Evolutionary conservation across 2,113 vertebrate species (phyloP), one percentile per base, ranked within the genome.

Genomic region (Notothenia rossii): DNA sequence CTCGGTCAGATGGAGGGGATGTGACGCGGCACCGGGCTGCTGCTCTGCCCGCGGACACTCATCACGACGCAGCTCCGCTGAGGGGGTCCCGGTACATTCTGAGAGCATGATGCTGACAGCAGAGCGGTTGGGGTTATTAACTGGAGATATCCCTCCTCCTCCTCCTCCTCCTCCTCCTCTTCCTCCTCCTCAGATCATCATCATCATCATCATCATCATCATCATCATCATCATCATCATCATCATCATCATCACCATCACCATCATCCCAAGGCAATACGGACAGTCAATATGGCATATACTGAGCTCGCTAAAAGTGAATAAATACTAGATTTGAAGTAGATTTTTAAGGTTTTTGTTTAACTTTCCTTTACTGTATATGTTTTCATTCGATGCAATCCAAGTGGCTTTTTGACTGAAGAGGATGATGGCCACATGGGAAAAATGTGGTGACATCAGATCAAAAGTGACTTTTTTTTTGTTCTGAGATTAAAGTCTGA

Each of bases 81-180:
- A 55, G 49, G 20, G 62, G 59, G 58, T 79, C 79, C 84, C 74
- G 84, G 72, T 3, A 13, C 79, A 46, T 50, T 69, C 50, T 74
- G 82, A 64, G 67, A 82, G 63, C 73, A 82, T 75, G 78, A 53
- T 60, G 85, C 79, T 68, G 83, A 80, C 72, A 54, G 29, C 77
- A 66, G 63, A 65, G 49, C 72, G 60, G 80, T 63, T 82, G 76
- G 40, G 62, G 79, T 83, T 92, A 90, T 91, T 88, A 87, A 86
- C 84, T 81, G 81, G 29, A 75, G 76, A 81, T 83, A 77, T 75
- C 86, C 54, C 50, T 54, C 75, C 40, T 65, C 69, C 54, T 43
- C 69, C 51, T 43, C 61, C 55, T 53, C 25, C 2, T 2, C 49
- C 45, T 54, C 56, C 33, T 20, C 50, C 29, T 55, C 71, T 6